Evolutionary conservation across 92 coral and sea anemone species (phyloP).

Genomic region (Chrysogorgia sp.): DNA sequence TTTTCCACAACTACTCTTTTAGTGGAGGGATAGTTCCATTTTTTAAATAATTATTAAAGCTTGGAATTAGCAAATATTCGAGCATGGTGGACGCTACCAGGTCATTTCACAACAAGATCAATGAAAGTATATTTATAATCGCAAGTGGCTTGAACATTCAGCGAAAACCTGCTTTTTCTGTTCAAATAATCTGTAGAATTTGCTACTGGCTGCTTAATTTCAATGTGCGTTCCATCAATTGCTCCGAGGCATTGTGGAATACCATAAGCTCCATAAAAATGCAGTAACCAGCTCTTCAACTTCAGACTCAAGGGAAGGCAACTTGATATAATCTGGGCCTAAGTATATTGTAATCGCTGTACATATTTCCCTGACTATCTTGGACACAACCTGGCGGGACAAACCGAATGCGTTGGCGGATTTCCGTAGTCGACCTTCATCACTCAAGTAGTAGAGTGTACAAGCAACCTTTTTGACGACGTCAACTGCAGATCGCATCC

Average conservation of each 20-base stretch:
- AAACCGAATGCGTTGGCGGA: conserved; percentile 70
- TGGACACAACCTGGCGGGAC: conserved; percentile 62
- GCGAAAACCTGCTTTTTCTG: conserved; percentile 23
- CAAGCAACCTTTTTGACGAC: conserved; percentile 63
- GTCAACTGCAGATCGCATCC: conserved; percentile 66
- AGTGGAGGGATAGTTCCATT: conserved; percentile 31
- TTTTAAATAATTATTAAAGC: conserved; percentile 1
- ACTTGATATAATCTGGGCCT: conserved; percentile 59
- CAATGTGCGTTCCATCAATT: conserved; percentile 48
- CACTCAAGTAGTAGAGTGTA: conserved; percentile 66
- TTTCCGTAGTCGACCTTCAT: conserved; percentile 66
- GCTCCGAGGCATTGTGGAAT: conserved; percentile 68
- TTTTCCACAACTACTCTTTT: conserved; percentile 30
- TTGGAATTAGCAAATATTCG: conserved; percentile 26
- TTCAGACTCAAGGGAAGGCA: conserved; percentile 54
- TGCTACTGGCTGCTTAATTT: conserved; percentile 46
- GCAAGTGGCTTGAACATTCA: conserved; percentile 51
- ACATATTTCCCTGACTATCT: conserved; percentile 60
- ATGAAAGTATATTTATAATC: conserved; percentile 42
- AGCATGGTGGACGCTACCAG: conserved; percentile 50
- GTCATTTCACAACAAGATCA: conserved; percentile 58
- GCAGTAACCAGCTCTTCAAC: conserved; percentile 42
- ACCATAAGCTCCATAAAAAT: conserved; percentile 51
- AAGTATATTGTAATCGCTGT: conserved; percentile 61
- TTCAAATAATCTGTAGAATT: conserved; percentile 41